Evolutionary conservation across 1,140 invertebrate genomes (phyloP), one percentile per base, ranked within the genome.

Genomic region (Heliconius hewitsoni): DNA sequence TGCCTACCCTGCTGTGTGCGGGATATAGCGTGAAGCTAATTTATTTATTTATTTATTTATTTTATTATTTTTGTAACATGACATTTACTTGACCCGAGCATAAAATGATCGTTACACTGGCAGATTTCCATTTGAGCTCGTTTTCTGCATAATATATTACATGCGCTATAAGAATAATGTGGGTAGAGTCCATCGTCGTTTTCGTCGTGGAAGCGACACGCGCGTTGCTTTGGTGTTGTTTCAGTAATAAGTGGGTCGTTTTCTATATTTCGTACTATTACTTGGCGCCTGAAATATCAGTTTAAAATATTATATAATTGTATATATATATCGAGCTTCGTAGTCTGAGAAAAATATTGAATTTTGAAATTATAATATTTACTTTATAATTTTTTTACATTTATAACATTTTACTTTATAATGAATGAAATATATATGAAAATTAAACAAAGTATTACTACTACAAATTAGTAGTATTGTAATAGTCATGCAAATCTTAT

Each of bases 131-230:
- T 83, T 84, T 97, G 96, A 0, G 95, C 95, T 76, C 94, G 89
- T 84, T 96, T 96, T 27, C 96, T 91, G 73, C 96, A 97, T 50
- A 96, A 95, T 2, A 96, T 96, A 0, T 95, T 96, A 82, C 96
- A 97, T 1, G 96, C 96, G 81, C 96, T 96, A 84, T 96, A 96
- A 55, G 96, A 96, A 83, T 97, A 97, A 77, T 95, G 95, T 0
- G 93, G 94, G 87, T 96, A 96, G 2, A 96, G 94, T 19, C 96
- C 94, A 39, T 95, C 90, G 71, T 95, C 90, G 77, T 96, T 96
- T 90, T 97, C 96, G 46, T 95, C 91, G 23, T 95, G 93, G 86
- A 96, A 97, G 2, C 95, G 95, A 82, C 96, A 97, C 6, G 92
- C 90, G 46, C 95, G 87, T 80, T 96, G 96, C 8, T 92, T 84